Evolutionary conservation across 2,797 vertebrate species (phyloP).

Genomic region (Steatocranus sp.): DNA sequence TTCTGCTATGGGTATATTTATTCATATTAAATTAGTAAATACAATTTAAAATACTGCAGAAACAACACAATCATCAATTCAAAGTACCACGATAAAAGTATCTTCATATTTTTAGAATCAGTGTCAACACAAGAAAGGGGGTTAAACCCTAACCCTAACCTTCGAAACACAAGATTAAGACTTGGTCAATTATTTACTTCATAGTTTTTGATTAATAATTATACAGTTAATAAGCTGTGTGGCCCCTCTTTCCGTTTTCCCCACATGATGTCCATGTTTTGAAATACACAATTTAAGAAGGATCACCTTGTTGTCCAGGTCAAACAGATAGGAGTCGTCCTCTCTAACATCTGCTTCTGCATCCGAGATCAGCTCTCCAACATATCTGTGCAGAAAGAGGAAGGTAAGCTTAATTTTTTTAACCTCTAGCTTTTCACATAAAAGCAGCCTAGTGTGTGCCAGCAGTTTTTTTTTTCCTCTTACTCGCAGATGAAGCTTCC

Average conservation of each 20-base stretch:
- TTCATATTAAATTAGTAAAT: neutral
- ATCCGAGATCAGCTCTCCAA: constrained; percentile 91
- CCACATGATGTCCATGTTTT: neutral
- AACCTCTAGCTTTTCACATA: neutral
- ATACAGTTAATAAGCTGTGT: neutral
- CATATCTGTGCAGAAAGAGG: constrained; percentile 74
- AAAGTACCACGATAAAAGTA: neutral
- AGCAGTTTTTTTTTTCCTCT: neutral
- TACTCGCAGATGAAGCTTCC: constrained; percentile 94
- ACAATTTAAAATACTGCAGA: neutral
- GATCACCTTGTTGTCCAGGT: constrained; percentile 91
- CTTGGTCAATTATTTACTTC: neutral
- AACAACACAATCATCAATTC: neutral
- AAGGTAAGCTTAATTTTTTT: neutral
- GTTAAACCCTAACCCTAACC: neutral
- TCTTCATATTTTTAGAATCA: neutral
- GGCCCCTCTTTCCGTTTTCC: neutral
- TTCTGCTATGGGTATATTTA: neutral
- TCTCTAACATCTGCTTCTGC: constrained; percentile 91
- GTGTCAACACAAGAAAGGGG: neutral
- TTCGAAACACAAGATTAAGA: neutral
- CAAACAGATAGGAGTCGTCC: constrained; percentile 91
- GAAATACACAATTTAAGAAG: neutral
- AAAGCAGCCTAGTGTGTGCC: neutral
- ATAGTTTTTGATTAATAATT: neutral